These are phyloP conservation scores for Geotrupes spiniger DNA, from an alignment of 2,888 invertebrate genomes.

Conservation along the genomic window DNA sequence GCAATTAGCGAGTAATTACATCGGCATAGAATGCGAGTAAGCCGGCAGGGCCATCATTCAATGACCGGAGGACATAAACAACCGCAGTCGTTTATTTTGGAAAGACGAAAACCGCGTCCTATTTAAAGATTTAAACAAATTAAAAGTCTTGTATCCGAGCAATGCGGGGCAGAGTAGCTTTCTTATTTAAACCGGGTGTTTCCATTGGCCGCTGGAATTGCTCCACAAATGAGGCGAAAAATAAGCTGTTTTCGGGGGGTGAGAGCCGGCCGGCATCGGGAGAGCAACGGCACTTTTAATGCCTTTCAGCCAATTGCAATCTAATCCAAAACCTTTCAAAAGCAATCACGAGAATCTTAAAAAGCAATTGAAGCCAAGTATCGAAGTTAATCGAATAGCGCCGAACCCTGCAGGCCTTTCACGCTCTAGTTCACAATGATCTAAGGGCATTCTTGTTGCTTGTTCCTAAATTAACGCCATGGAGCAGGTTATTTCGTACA, in stretches of 20 bases:
- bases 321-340: conserved; percentile 51
- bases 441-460: conserved; percentile 10
- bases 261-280: conserved; percentile 29
- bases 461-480: conserved; percentile 2
- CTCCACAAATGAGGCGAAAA: conserved; percentile 51
- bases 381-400: conserved; percentile 49
- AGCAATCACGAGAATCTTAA: conserved; percentile 51
- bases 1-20: conserved; percentile 7
- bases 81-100: conserved; percentile 6
- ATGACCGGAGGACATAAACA: conserved; percentile 7
- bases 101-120: conserved; percentile 13
- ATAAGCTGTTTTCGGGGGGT: conserved; percentile 45
- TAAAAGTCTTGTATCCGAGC: conserved; percentile 33
- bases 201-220: conserved; percentile 45
- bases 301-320: conserved; percentile 51
- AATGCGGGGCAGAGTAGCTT: conserved; percentile 28
- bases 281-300: conserved; percentile 47
- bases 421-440: conserved; percentile 33
- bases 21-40: conserved; percentile 5
- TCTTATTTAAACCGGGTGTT: conserved; percentile 41
- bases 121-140: conserved; percentile 34
- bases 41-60: conserved; percentile 5
- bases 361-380: conserved; percentile 50
- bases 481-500: neutral
- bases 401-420: conserved; percentile 31